Evolutionary conservation across 2,113 vertebrate species (phyloP).

Genomic region (Phrynocephalus versicolor): DNA sequence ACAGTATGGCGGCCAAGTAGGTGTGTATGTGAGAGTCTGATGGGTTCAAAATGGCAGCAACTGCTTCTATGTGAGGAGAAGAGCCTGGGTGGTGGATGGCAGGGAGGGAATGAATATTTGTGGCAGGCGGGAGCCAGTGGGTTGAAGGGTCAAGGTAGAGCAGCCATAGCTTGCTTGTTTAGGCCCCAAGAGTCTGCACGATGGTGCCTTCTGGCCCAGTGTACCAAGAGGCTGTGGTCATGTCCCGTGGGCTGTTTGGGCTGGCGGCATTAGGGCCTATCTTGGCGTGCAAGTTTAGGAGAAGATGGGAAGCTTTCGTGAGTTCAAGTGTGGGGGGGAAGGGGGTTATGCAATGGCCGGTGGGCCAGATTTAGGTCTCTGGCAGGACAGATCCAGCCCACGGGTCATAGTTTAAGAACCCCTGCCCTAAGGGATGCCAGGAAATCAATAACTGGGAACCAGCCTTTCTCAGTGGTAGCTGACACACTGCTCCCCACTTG

Average conservation of each 20-base stretch:
- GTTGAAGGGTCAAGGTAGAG: constrained; percentile 22
- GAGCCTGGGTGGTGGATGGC: constrained; percentile 52
- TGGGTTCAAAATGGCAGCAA: constrained; percentile 92
- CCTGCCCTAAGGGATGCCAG: too few relatives aligned
- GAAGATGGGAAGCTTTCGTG: constrained; percentile 24
- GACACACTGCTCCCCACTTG: too few relatives aligned
- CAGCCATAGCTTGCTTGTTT: neutral
- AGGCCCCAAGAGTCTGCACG: constrained; percentile 25
- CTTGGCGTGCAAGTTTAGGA: constrained; percentile 42
- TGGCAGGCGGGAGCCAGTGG: constrained; percentile 54
- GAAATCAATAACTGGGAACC: too few relatives aligned
- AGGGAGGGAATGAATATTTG: constrained; percentile 45
- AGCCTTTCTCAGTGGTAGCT: too few relatives aligned
- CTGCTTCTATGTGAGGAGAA: constrained; percentile 75
- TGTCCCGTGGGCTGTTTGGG: constrained; percentile 28
- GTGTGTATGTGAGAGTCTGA: constrained; percentile 86
- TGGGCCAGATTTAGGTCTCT: too few relatives aligned
- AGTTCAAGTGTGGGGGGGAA: constrained; percentile 35
- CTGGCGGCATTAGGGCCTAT: constrained; percentile 32
- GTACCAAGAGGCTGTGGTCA: constrained; percentile 20
- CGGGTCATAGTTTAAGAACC: too few relatives aligned
- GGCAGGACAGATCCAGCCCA: too few relatives aligned
- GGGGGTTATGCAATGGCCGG: too few relatives aligned
- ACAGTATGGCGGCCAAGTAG: constrained; percentile 56
- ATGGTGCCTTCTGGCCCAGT: constrained; percentile 36